Percentiles rank a stretch among this genome's conserved stretches.
phyloP scores from a whole-genome alignment of 2,797 vertebrate species.

The Gorsachius magnificus region DNA sequence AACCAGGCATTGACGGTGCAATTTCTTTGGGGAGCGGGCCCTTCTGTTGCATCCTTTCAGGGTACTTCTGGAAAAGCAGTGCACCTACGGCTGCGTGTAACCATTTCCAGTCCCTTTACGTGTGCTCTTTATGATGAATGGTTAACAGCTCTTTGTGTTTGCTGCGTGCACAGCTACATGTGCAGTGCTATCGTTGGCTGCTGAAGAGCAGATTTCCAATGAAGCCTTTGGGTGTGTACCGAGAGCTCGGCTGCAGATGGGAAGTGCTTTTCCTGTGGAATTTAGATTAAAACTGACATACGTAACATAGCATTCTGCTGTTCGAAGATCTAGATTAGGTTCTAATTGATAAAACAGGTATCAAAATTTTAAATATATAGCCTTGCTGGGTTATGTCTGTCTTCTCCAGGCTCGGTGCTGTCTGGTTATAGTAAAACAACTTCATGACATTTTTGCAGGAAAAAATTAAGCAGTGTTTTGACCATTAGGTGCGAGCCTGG shows the following conservation, averaged over 20 bases:
- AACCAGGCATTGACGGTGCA: not conserved
- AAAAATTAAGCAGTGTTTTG: not conserved
- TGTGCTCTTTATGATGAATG: not conserved
- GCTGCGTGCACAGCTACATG: not conserved
- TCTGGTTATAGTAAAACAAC: not conserved
- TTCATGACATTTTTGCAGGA: not conserved
- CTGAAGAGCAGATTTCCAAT: conserved; percentile 37
- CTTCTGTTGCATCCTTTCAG: not conserved
- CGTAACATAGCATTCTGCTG: not conserved
- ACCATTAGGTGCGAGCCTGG: not conserved
- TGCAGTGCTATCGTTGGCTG: conserved; percentile 4
- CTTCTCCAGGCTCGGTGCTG: not conserved
- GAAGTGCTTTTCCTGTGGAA: conserved; percentile 74
- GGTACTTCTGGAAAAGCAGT: not conserved
- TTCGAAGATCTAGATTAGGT: not conserved
- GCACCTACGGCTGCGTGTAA: not conserved
- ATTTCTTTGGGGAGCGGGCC: not conserved
- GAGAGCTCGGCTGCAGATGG: conserved; percentile 55
- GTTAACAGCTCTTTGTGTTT: conserved; percentile 14
- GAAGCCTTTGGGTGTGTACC: conserved; percentile 56
- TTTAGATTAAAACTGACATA: conserved; percentile 58
- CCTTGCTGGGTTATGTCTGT: not conserved
- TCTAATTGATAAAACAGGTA: not conserved
- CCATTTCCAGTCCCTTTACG: not conserved
- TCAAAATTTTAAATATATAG: not conserved